These are phyloP conservation scores for Atractosteus spatula DNA, from an alignment of 2,113 vertebrate genomes.

Conservation along the genomic window DNA sequence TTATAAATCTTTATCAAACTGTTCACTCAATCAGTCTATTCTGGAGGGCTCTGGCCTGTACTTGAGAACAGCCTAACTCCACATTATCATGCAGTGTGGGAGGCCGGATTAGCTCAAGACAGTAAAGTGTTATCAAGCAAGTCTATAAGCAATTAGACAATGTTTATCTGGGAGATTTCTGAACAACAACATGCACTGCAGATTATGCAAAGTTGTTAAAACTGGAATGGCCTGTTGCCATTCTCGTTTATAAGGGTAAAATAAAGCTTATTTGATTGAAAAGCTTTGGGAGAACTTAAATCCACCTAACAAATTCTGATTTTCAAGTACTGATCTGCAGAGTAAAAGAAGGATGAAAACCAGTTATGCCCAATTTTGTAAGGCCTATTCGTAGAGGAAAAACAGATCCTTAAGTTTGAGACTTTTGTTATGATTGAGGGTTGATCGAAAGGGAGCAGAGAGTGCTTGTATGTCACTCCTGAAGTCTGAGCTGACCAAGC, in stretches of 20 bases:
- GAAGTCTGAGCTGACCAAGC: too few species aligned
- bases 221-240: neutral
- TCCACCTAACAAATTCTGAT: neutral
- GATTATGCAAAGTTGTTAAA: constrained; percentile 1
- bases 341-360: too few species aligned
- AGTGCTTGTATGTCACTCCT: too few species aligned
- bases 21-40: neutral
- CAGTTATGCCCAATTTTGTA: too few species aligned
- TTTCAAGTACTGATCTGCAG: neutral
- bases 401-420: too few species aligned
- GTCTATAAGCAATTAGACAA: neutral
- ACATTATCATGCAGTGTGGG: neutral
- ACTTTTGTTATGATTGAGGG: too few species aligned
- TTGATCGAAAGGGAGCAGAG: too few species aligned
- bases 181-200: neutral
- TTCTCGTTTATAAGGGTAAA: neutral
- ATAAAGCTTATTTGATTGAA: neutral
- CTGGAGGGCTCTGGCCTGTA: neutral
- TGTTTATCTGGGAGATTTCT: neutral
- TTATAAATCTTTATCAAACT: neutral
- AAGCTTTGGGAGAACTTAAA: neutral
- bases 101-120: neutral
- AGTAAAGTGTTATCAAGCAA: neutral
- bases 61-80: neutral
- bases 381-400: too few species aligned